Evolutionary conservation across 2,797 vertebrate genomes (phyloP), one percentile per base, ranked within the genome.

Genomic region (Acestrorhynchus altus): DNA sequence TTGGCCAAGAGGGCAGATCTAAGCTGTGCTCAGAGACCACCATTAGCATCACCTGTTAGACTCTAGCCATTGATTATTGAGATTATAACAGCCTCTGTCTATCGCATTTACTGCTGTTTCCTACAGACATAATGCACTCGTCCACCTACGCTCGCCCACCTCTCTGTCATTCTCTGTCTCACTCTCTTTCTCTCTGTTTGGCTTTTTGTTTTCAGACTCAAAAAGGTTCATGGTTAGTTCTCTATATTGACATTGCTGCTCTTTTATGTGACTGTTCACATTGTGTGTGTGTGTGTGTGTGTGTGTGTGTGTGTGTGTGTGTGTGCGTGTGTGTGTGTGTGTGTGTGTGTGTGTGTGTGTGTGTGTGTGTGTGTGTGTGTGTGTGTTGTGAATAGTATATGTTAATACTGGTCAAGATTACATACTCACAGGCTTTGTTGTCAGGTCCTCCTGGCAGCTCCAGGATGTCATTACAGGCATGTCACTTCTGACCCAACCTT

Each of bases 11-110:
- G 56, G 15, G 47, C 60, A 77, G 54, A 66, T 77, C 49, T 79
- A 63, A 39, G 67, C 31, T 76, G 28, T 70, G 60, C n/a, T 68
- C 40, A 42, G 72, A 72, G 56, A 77, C 42, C 46, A 72, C 63
- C 24, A 52, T 57, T 66, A 77, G 64, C 24, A 66, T 77, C 22
- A 77, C 71, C 18, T 51, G 49, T 54, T 71, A 31, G n/a, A 72
- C 71, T 67, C 35, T 26, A 42, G 59, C 44, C 76, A 75, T 72
- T 72, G 72, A 80, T 78, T 78, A 82, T 60, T 67, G 26, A 59
- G 26, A 76, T 76, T 63, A 39, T 73, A 47, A 64, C 40, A 57
- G 39, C 31, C 3, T 20, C 18, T 31, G 24, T 35, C 31, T 69
- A 49, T 63, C 12, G 15, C 44, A 44, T 63, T 44, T 44, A 22